phyloP scores from a whole-genome alignment of 2,113 vertebrate genomes.

The Heptranchias perlo region DNA sequence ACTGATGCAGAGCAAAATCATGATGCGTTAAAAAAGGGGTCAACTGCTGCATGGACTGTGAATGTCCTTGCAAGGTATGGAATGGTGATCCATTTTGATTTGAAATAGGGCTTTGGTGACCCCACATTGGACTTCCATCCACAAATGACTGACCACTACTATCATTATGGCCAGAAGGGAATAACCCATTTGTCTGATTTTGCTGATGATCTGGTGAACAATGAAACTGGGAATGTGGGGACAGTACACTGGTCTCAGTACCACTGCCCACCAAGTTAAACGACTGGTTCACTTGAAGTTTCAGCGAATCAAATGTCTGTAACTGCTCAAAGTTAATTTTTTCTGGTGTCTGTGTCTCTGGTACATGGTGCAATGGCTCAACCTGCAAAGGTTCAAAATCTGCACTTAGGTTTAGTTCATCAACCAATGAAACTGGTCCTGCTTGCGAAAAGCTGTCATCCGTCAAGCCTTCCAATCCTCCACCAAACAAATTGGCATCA shows the following conservation, averaged over 20 bases:
- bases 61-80: constrained; percentile 70
- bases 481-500: constrained; percentile 88
- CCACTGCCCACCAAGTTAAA: constrained; percentile 62
- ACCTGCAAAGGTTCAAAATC: constrained; percentile 90
- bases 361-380: constrained; percentile 72
- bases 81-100: constrained; percentile 73
- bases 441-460: constrained; percentile 81
- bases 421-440: constrained; percentile 83
- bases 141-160: constrained; percentile 44
- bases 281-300: constrained; percentile 71
- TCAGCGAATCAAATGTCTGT: constrained; percentile 75
- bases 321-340: constrained; percentile 79
- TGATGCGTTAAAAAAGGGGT: constrained; percentile 76
- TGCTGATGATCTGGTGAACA: constrained; percentile 70
- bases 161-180: constrained; percentile 61
- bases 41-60: constrained; percentile 73
- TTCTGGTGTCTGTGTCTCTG: constrained; percentile 65
- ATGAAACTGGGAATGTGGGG: constrained; percentile 78
- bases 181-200: constrained; percentile 82
- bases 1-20: constrained; percentile 83
- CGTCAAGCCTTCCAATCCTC: constrained; percentile 82
- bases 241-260: constrained; percentile 60
- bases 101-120: constrained; percentile 72
- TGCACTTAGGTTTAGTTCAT: constrained; percentile 85
- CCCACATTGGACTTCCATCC: constrained; percentile 89